Evolutionary conservation across 2,888 invertebrate species (phyloP).

Genomic region (Piscicola geometra): DNA sequence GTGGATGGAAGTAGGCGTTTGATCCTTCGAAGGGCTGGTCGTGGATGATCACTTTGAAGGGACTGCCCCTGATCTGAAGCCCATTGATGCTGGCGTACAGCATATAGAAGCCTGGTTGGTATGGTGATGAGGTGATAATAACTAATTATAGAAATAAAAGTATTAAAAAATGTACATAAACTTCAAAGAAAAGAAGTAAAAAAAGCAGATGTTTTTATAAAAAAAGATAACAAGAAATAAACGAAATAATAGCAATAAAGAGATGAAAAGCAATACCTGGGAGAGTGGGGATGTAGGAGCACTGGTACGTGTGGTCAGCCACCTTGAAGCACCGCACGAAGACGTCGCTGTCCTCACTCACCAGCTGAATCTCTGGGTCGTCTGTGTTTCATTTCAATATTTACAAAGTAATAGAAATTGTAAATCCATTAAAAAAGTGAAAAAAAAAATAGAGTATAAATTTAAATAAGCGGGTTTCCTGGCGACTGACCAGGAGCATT

Average conservation of each 20-base stretch:
- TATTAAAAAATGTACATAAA: too few species aligned
- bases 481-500: conserved; percentile 3
- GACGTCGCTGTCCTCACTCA: conserved; percentile 17
- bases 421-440: too few species aligned
- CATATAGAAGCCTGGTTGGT: conserved; percentile 13
- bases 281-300: conserved; percentile 15
- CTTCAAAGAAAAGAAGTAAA: neutral
- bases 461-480: too few species aligned
- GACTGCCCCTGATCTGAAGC: conserved; percentile 16
- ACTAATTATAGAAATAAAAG: too few species aligned
- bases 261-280: too few species aligned
- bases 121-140: neutral
- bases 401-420: too few species aligned
- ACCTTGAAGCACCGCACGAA: conserved; percentile 29
- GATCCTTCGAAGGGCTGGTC: neutral
- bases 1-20: too few species aligned
- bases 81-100: conserved; percentile 17
- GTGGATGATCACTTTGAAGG: conserved; percentile 18
- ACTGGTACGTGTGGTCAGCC: conserved; percentile 27
- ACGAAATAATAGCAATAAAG: too few species aligned
- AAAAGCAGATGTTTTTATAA: too few species aligned
- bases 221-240: too few species aligned
- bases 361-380: conserved; percentile 28
- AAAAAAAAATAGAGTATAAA: too few species aligned
- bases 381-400: neutral